Conservation (phyloP, 1,140 invertebrate species). For the Gryllus bimaculatus region DNA sequence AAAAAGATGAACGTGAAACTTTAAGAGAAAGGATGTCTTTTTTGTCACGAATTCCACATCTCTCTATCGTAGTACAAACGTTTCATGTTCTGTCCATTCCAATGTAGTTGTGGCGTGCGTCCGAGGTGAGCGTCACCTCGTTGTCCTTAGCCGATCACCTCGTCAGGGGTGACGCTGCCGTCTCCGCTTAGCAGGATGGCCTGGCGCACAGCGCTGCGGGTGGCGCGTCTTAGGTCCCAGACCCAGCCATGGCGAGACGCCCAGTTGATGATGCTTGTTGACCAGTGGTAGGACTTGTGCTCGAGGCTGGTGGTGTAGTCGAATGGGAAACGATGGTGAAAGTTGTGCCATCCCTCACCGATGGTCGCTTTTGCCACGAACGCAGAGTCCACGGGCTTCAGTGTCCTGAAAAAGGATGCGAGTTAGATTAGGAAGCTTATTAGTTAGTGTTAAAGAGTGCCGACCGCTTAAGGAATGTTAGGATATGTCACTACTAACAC, state of each 20-base stretch:
- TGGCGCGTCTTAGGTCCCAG: constrained; percentile 33
- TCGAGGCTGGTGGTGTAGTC: constrained; percentile 41
- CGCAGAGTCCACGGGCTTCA: constrained; percentile 32
- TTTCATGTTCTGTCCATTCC: no score
- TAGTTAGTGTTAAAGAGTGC: no score
- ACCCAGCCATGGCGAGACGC: constrained; percentile 15
- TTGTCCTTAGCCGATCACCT: no score
- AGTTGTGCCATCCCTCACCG: constrained; percentile 51
- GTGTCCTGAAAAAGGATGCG: neutral
- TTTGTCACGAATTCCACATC: no score
- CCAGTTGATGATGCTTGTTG: constrained; percentile 17
- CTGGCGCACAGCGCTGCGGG: constrained; percentile 29
- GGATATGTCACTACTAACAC: no score
- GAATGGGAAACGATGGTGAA: constrained; percentile 50
- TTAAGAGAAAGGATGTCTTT: no score
- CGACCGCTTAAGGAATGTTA: no score
- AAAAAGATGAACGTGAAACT: no score
- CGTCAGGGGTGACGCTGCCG: constrained; percentile 16
- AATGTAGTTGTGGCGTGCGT: no score
- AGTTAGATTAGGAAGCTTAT: no score
- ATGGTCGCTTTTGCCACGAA: constrained; percentile 36
- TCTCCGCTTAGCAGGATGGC: constrained; percentile 34
- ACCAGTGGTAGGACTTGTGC: constrained; percentile 8
- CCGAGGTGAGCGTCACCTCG: no score
- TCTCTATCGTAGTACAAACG: no score